Evolutionary conservation across 1,140 invertebrate species (phyloP), one percentile per base, ranked within the genome.

Genomic region (Pogonomyrmex barbatus): DNA sequence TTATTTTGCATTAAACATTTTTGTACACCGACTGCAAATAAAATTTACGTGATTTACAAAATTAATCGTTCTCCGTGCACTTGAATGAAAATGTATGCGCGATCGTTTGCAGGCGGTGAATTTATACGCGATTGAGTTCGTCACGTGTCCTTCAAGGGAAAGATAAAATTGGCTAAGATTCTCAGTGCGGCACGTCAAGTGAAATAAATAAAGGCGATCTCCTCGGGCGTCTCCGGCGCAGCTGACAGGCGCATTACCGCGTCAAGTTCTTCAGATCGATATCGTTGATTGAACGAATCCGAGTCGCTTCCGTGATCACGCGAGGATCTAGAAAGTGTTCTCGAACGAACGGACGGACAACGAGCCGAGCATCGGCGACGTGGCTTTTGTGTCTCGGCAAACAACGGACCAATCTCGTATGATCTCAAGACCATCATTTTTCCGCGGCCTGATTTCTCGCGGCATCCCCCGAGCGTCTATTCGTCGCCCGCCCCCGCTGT

Each of bases 371-470:
- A 58, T 24, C 24, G n/a, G 36, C 39, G 24, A 30, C 54, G 70
- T 17, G 71, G 12, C 42, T 30, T 68, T 75, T 56, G n/a, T 42
- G 52, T 42, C 30, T 60, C 71, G 12, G 42, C 65, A 30, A 75
- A 75, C 54, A 75, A 58, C 52, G n/a, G 9, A 60, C 67, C 87
- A 79, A 89, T 85, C 63, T 68, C 39, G 39, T n/a, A n/a, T n/a
- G 3, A 9, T 56, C 9, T 17, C 52, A 39, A 10, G 24, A n/a
- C 63, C 39, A 45, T 36, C 14, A 68, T 68, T 75, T 73, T 65
- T 71, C n/a, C 50, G 50, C 56, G 52, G 60, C 75, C 87, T 81
- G 36, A 39, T 89, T 85, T 90, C 54, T 30, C 30, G 73, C 14
- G 12, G 2, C 14, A 52, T 30, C 36, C 56, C 65, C 58, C 33